Evolutionary conservation across 1,140 invertebrate genomes (phyloP).

Genomic region (Diabrotica undecimpunctata): DNA sequence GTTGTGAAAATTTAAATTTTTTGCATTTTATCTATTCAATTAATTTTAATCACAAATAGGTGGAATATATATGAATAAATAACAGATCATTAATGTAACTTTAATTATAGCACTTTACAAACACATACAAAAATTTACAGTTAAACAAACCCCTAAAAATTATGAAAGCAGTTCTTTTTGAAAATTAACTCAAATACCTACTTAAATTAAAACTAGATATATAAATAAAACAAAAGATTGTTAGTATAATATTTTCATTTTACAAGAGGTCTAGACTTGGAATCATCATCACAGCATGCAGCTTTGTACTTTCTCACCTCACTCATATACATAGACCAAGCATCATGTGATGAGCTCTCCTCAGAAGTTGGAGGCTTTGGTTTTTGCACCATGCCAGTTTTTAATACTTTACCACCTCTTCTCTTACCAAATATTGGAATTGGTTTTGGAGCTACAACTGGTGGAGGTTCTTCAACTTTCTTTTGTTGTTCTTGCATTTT

Average conservation of each 20-base stretch:
- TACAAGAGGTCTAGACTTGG: constrained; percentile 85
- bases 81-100: too few relatives aligned
- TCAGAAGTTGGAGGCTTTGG: constrained; percentile 64
- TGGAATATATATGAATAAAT: too few relatives aligned
- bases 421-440: constrained; percentile 76
- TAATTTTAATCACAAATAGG: too few relatives aligned
- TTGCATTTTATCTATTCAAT: too few relatives aligned
- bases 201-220: too few relatives aligned
- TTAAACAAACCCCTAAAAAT: too few relatives aligned
- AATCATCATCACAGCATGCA: constrained; percentile 86
- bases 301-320: constrained; percentile 91
- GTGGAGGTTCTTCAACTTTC: constrained; percentile 30
- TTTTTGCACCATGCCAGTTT: constrained; percentile 87
- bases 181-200: too few relatives aligned
- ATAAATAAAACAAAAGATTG: too few relatives aligned
- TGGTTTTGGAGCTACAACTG: constrained; percentile 46
- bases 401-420: constrained; percentile 78
- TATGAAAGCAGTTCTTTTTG: too few relatives aligned
- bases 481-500: constrained; percentile 71
- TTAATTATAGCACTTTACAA: constrained; percentile 5
- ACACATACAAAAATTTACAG: background rate
- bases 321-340: constrained; percentile 87
- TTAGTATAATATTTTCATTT: constrained; percentile 56
- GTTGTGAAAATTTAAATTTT: too few relatives aligned
- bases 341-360: constrained; percentile 71